Percentiles rank a stretch among this genome's conserved stretches.
Conservation (phyloP, 64 coral and sea anemone genomes). For the Stylophora pistillata region DNA sequence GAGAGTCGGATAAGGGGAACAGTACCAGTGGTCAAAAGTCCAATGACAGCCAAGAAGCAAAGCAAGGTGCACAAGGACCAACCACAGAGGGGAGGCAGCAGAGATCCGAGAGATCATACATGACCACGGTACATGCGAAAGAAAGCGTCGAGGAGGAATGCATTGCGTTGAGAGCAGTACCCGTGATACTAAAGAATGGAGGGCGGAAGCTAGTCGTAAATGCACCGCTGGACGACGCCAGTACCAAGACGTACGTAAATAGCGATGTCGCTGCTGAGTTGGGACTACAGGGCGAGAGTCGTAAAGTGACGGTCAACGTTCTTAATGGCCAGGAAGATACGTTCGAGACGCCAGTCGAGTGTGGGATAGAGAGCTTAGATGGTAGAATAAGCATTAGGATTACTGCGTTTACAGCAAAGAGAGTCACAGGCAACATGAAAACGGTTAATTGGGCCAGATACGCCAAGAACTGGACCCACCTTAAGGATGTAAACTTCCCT, state of each 20-base stretch:
- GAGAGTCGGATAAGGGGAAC: too few species aligned
- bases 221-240: too few species aligned
- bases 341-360: slow-evolving; percentile 45
- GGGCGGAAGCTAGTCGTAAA: too few species aligned
- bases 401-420: slow-evolving; percentile 30
- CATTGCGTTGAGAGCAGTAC: not conserved
- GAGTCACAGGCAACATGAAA: slow-evolving; percentile 60
- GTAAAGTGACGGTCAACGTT: slow-evolving; percentile 39
- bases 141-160: too few species aligned
- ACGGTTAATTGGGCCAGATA: slow-evolving; percentile 2
- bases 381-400: slow-evolving; percentile 5
- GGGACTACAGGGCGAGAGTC: slow-evolving; percentile 1
- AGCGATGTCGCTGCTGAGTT: slow-evolving; percentile 32
- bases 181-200: too few species aligned
- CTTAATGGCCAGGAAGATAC: slow-evolving; percentile 41
- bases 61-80: too few species aligned
- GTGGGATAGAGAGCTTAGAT: slow-evolving; percentile 41
- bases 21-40: too few species aligned
- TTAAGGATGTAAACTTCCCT: slow-evolving; percentile 25
- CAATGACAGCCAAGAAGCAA: too few species aligned
- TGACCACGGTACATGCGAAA: too few species aligned
- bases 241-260: slow-evolving; percentile 12
- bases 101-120: too few species aligned
- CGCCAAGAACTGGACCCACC: slow-evolving; percentile 23
- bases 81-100: too few species aligned